These are phyloP conservation scores for Amorpha juglandis DNA, from an alignment of 2,888 invertebrate species.

Conservation along the genomic window DNA sequence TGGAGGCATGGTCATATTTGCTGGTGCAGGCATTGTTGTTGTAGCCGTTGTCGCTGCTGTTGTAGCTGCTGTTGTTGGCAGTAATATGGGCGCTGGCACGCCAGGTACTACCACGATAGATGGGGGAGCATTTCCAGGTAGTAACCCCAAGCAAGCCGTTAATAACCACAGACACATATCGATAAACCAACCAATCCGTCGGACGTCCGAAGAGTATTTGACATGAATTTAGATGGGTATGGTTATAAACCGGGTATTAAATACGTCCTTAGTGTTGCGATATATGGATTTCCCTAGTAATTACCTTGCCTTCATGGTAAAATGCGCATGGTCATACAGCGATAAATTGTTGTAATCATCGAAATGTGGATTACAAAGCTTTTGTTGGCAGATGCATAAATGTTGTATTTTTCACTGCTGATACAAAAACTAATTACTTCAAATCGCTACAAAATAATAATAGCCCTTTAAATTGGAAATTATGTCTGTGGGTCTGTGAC, in stretches of 20 bases:
- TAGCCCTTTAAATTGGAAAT: background rate
- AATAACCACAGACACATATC: slow-evolving; percentile 79
- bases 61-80: slow-evolving; percentile 63
- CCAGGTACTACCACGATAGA: slow-evolving; percentile 64
- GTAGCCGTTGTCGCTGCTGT: slow-evolving; percentile 44
- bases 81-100: slow-evolving; percentile 70
- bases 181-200: slow-evolving; percentile 14
- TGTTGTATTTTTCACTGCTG: slow-evolving; percentile 56
- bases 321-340: slow-evolving; percentile 69
- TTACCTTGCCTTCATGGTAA: slow-evolving; percentile 80
- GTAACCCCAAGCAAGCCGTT: slow-evolving; percentile 76
- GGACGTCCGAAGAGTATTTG: slow-evolving; percentile 4
- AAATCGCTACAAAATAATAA: slow-evolving; percentile 38
- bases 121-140: slow-evolving; percentile 64
- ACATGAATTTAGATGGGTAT: background rate
- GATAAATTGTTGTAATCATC: slow-evolving; percentile 80
- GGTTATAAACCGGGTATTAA: slow-evolving; percentile 61
- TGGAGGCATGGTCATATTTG: slow-evolving; percentile 36
- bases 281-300: slow-evolving; percentile 78
- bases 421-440: slow-evolving; percentile 49
- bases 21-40: slow-evolving; percentile 29
- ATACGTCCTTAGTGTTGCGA: slow-evolving; percentile 70
- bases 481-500: background rate
- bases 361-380: slow-evolving; percentile 73
- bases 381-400: slow-evolving; percentile 45